Evolutionary conservation across 2,113 vertebrate species (phyloP).

Genomic region (Stomatorhinus ivindoensis): DNA sequence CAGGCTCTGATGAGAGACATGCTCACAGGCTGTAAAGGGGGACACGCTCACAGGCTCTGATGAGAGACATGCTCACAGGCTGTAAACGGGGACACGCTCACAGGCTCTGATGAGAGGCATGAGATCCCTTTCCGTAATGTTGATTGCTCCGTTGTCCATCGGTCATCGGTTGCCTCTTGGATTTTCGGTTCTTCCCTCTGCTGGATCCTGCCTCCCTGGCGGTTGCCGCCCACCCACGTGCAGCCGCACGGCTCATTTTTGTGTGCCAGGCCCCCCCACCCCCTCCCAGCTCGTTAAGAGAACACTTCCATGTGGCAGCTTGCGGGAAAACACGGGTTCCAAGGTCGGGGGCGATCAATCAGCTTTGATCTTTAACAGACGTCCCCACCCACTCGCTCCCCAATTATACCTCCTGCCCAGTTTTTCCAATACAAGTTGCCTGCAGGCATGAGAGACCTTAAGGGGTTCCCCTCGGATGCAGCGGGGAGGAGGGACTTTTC

Average conservation of each 20-base stretch:
- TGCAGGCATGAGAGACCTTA: slow-evolving; percentile 17
- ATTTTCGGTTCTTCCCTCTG: not conserved
- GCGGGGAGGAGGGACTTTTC: not conserved
- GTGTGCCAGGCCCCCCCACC: not conserved
- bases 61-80: not conserved
- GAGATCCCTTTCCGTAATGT: not conserved
- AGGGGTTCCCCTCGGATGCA: not conserved
- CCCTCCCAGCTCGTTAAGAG: slow-evolving; percentile 37
- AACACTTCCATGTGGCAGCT: slow-evolving; percentile 33
- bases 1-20: not conserved
- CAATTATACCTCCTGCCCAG: slow-evolving; percentile 35
- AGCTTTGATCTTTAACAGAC: slow-evolving; percentile 46
- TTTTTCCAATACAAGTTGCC: slow-evolving; percentile 39
- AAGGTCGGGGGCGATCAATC: slow-evolving; percentile 44
- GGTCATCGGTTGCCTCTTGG: not conserved
- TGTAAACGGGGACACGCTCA: not conserved
- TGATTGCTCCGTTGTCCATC: not conserved
- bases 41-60: not conserved
- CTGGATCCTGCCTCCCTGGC: not conserved
- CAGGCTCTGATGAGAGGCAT: not conserved
- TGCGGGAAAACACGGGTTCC: slow-evolving; percentile 39
- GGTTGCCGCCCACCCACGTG: not conserved
- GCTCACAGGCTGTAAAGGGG: not conserved
- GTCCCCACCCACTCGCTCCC: slow-evolving; percentile 28
- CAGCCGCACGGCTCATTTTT: not conserved